A percentile compares a stretch with the other conserved stretches of the same genome.
Conservation (phyloP, 2,888 invertebrate species). For the Halictus ligatus region DNA sequence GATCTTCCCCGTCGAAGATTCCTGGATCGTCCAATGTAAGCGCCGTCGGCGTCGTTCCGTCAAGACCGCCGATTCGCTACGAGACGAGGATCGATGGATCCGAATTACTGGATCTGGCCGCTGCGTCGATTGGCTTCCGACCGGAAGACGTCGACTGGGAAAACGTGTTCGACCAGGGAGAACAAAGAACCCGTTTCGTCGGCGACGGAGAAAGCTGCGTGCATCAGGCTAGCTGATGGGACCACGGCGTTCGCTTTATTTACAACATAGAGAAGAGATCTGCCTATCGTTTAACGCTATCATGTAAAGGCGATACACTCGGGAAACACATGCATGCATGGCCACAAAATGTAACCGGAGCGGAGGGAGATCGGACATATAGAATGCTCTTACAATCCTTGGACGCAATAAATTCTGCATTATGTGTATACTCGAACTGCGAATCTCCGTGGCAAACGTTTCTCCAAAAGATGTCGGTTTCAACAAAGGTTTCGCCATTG, state of each 20-base stretch:
- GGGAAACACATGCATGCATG: conserved; percentile 66
- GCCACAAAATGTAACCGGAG: conserved; percentile 53
- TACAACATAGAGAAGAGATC: conserved; percentile 64
- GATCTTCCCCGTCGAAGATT: neutral
- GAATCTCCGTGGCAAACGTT: neutral
- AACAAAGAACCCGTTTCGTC: conserved; percentile 35
- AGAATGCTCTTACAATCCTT: conserved; percentile 2
- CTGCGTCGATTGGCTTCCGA: neutral
- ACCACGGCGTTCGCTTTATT: conserved; percentile 45
- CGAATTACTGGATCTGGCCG: too few relatives aligned
- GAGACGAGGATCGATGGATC: neutral
- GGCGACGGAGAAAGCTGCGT: conserved; percentile 28
- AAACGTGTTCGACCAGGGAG: conserved; percentile 37
- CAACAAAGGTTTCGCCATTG: neutral
- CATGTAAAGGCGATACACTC: conserved; percentile 67
- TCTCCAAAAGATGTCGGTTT: neutral
- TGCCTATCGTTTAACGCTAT: conserved; percentile 61
- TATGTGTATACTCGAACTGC: neutral
- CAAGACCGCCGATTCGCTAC: neutral
- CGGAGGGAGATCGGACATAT: conserved; percentile 23
- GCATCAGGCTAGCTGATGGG: conserved; percentile 8
- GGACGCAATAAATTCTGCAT: neutral
- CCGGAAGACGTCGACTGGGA: conserved; percentile 29
- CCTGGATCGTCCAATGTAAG: neutral
- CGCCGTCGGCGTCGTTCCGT: conserved; percentile 5